Conservation (phyloP, 2,888 invertebrate species). For the Asteroscopus sphinx region DNA sequence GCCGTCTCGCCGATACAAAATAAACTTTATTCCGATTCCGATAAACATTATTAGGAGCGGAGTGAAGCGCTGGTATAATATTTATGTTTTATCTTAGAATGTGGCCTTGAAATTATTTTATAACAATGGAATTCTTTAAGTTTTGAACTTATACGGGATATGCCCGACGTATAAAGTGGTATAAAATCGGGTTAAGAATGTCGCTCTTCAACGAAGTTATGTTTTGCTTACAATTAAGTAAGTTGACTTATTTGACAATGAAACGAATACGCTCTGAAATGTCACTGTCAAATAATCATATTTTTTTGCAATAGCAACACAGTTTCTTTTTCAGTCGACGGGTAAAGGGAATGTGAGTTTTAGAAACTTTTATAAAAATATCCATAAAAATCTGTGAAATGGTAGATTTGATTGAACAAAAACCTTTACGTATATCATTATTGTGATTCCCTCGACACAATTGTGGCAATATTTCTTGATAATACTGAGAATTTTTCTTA, state of each 20-base stretch:
- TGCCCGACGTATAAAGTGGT: too few species aligned
- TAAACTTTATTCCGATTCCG: too few species aligned
- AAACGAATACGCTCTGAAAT: slow-evolving; percentile 20
- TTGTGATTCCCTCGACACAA: slow-evolving; percentile 46
- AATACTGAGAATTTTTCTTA: slow-evolving; percentile 37
- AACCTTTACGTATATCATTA: slow-evolving; percentile 46
- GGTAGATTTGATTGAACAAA: slow-evolving; percentile 48
- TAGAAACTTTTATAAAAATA: slow-evolving; percentile 73
- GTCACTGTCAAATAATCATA: slow-evolving; percentile 59
- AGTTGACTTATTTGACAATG: not conserved
- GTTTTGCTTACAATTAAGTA: too few species aligned
- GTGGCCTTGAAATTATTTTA: too few species aligned
- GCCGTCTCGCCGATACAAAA: too few species aligned
- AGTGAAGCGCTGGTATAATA: too few species aligned
- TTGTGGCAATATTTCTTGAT: slow-evolving; percentile 65
- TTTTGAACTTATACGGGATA: too few species aligned
- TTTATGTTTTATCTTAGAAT: too few species aligned
- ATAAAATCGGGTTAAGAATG: too few species aligned
- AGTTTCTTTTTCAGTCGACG: slow-evolving; percentile 86
- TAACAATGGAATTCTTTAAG: too few species aligned
- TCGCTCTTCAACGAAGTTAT: too few species aligned
- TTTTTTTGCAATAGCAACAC: slow-evolving; percentile 67
- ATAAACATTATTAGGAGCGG: too few species aligned
- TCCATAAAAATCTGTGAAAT: slow-evolving; percentile 79
- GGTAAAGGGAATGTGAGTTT: slow-evolving; percentile 87